Base-by-base conservation (phyloP, 1,140 invertebrate species). In the Bombus waltoni region DNA sequence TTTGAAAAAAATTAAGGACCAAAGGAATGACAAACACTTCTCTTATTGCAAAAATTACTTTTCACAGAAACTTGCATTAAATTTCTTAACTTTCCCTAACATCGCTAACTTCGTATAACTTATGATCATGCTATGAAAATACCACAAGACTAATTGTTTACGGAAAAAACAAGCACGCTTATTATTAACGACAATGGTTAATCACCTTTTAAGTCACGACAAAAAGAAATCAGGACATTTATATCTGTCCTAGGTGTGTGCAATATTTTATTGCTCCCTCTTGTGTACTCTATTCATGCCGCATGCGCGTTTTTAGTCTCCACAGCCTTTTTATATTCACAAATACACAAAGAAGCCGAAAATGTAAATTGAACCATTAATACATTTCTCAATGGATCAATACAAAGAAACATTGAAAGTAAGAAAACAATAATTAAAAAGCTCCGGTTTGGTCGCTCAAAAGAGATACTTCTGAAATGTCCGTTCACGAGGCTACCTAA, bases 221-320 rank as follows among this genome's bases (percentile, higher is more conserved):
- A 42, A 42, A 77, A 42, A 77, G 25, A 62, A 35, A 42, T 42
- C 57, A 62, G 65, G 57, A 42, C 40, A 65, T 78, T 66, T 66
- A 13, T 35, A 35, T n/a, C n/a, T 65, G 40, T 28, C 15, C 9
- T 32, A 25, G 10, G 40, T 35, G 57, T n/a, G 28, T 11, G 38
- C 40, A 9, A 35, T 78, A 44, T 66, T 78, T 78, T 66, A 78
- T 66, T 44, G 38, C 76, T 78, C 40, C 59, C 75, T 77, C 57
- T n/a, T 40, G 70, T 73, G 40, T 18, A 32, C n/a, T 25, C n/a
- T 74, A 18, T 47, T 68, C 40, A 10, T 42, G 74, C 18, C 3
- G 3, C 32, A 5, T n/a, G 3, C n/a, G 25, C 25, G 40, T 47
- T 73, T 42, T 13, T 40, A 72, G 13, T 44, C 38, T 5, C 42